phyloP scores from a whole-genome alignment of 2,113 vertebrate genomes.

The Periophthalmus modestus region DNA sequence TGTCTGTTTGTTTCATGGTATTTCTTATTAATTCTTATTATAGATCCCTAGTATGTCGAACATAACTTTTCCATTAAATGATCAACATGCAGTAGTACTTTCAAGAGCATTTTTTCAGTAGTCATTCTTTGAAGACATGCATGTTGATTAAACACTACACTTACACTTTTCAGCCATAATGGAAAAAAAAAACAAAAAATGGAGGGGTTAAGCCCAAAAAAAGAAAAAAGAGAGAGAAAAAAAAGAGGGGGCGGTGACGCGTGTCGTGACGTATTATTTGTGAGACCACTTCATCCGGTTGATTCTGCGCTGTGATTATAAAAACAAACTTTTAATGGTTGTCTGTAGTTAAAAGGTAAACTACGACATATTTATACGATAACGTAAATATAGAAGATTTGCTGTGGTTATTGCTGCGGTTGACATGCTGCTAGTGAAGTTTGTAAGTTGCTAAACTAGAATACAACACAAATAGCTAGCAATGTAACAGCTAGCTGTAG shows the following conservation, averaged over 20 bases:
- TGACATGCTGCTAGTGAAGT: neutral
- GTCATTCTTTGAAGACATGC: neutral
- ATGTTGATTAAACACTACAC: no score
- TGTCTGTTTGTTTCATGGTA: no score
- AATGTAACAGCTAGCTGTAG: neutral
- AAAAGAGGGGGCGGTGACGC: neutral
- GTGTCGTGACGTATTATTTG: constrained; percentile 63
- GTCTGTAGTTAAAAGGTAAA: constrained; percentile 31
- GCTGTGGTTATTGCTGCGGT: no score
- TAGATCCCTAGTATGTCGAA: no score
- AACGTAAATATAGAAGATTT: neutral
- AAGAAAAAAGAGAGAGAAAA: neutral
- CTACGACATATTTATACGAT: neutral
- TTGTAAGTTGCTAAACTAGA: neutral
- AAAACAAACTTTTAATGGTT: neutral
- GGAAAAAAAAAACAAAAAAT: no score
- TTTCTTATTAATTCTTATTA: no score
- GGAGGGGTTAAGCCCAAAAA: no score
- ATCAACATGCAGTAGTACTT: no score
- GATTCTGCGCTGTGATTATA: constrained; percentile 2
- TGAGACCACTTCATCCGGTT: constrained; percentile 35
- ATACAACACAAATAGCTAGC: neutral
- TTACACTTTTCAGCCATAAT: no score
- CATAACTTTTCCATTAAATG: no score
- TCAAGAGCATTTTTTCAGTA: no score